Evolutionary conservation across 2,113 vertebrate genomes (phyloP).

Genomic region (Gallinago media): DNA sequence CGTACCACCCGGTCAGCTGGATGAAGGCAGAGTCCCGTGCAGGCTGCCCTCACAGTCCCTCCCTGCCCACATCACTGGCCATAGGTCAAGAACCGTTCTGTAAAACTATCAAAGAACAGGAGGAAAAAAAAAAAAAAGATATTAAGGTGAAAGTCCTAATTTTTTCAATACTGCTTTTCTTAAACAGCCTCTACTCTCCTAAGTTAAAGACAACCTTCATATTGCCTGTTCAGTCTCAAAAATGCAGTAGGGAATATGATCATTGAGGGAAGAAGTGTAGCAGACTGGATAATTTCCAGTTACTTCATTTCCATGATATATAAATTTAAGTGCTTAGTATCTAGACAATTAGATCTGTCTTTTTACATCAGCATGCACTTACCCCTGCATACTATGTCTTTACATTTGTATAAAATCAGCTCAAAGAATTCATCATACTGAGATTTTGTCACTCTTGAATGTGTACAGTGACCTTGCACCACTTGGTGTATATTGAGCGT

Average conservation of each 20-base stretch:
- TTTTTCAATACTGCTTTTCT: background rate
- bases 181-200: background rate
- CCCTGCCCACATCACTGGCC: background rate
- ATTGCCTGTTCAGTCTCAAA: background rate
- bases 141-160: background rate
- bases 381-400: background rate
- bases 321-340: background rate
- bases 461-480: background rate
- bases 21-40: accelerated
- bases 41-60: accelerated
- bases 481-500: accelerated
- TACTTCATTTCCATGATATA: background rate
- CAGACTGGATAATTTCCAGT: background rate
- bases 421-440: background rate
- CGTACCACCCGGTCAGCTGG: accelerated
- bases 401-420: background rate
- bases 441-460: background rate
- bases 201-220: background rate
- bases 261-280: accelerated
- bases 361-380: background rate
- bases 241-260: no score
- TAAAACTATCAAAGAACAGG: background rate
- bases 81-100: accelerated
- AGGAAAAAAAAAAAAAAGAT: no score
- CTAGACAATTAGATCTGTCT: background rate